Evolutionary conservation across 2,797 vertebrate species (phyloP).

Genomic region (Holocentrus rufus): DNA sequence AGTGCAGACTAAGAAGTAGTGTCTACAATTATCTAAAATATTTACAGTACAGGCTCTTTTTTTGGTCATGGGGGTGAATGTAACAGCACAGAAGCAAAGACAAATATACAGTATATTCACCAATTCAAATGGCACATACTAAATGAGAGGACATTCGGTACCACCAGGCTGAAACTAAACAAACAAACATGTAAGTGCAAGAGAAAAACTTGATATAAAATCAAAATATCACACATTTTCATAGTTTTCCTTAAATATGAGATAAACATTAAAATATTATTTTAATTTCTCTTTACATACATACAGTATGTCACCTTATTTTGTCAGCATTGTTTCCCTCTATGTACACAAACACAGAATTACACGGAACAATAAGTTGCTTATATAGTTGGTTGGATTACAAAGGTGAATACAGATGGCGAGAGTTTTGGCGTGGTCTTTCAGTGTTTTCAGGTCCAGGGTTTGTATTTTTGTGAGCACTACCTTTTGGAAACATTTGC

Average conservation of each 20-base stretch:
- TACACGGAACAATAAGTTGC: slow-evolving; percentile 82
- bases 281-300: slow-evolving; percentile 82
- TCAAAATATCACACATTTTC: slow-evolving; percentile 83
- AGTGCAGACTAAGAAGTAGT: slow-evolving; percentile 68
- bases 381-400: slow-evolving; percentile 82
- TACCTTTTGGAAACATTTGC: slow-evolving; percentile 1
- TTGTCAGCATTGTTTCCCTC: slow-evolving; percentile 69
- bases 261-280: slow-evolving; percentile 89
- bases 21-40: slow-evolving; percentile 79
- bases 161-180: slow-evolving; percentile 85
- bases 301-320: slow-evolving; percentile 46
- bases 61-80: slow-evolving; percentile 85
- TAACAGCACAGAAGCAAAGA: slow-evolving; percentile 81
- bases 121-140: slow-evolving; percentile 83
- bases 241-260: slow-evolving; percentile 91
- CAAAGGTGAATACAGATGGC: slow-evolving; percentile 65
- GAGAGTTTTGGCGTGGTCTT: slow-evolving; percentile 66
- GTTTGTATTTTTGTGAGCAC: slow-evolving; percentile 5
- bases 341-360: slow-evolving; percentile 87
- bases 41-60: slow-evolving; percentile 84
- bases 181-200: slow-evolving; percentile 88
- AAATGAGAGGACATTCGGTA: slow-evolving; percentile 87
- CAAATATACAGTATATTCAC: slow-evolving; percentile 83
- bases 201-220: slow-evolving; percentile 90
- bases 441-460: slow-evolving; percentile 42